phyloP scores from a whole-genome alignment of 2,888 invertebrate species.

The Leuctra nigra region DNA sequence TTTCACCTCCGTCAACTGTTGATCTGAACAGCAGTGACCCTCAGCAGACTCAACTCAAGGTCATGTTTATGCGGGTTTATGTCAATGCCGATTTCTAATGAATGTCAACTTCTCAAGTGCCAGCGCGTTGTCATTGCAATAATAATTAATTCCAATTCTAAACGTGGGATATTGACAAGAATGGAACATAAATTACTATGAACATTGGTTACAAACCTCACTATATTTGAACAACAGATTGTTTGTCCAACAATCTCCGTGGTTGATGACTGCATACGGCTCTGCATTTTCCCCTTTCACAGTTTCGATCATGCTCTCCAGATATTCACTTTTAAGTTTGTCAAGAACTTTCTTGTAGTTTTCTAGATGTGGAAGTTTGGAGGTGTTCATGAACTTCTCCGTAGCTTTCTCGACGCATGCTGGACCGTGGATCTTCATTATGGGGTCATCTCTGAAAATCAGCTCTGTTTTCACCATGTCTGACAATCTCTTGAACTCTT shows the following conservation, averaged over 20 bases:
- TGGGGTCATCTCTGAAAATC: neutral
- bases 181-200: neutral
- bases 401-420: neutral
- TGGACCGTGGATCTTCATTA: neutral
- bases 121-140: too few relatives aligned
- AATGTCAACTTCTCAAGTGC: too few relatives aligned
- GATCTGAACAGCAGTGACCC: too few relatives aligned
- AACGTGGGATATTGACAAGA: too few relatives aligned
- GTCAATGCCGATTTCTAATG: too few relatives aligned
- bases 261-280: constrained; percentile 23
- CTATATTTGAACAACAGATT: constrained; percentile 24
- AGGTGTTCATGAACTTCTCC: neutral
- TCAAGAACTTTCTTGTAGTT: neutral
- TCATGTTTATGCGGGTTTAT: too few relatives aligned
- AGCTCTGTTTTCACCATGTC: neutral
- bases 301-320: neutral
- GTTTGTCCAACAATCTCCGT: constrained; percentile 27
- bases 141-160: too few relatives aligned
- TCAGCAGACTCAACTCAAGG: too few relatives aligned
- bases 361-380: neutral
- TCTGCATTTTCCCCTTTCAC: constrained; percentile 11
- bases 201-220: constrained; percentile 5
- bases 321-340: neutral
- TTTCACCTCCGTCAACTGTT: too few relatives aligned
- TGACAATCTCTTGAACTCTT: constrained; percentile 4